Conservation (phyloP, 35 echinoderm and acorn worm genomes). For the Apostichopus parvimensis region DNA sequence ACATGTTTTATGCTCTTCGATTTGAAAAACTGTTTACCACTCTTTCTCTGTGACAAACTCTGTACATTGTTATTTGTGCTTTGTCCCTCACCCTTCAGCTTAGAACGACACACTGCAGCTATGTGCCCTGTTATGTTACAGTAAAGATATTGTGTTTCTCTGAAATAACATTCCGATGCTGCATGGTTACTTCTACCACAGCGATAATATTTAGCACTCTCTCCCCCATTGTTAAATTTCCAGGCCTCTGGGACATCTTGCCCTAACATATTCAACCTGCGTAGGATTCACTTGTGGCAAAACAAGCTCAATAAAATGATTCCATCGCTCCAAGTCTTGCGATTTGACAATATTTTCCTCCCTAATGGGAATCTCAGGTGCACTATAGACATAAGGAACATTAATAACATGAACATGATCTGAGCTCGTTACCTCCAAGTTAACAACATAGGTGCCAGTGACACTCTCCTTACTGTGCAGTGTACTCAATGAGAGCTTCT, state of each 20-base stretch:
- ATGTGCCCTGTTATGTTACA: too few species aligned
- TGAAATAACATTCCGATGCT: too few species aligned
- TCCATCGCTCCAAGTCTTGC: background rate
- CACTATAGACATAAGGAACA: background rate
- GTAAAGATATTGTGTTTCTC: too few species aligned
- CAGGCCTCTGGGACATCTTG: slow-evolving; percentile 60
- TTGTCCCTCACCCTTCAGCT: too few species aligned
- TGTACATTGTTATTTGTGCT: too few species aligned
- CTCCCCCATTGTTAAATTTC: too few species aligned
- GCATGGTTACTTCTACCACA: too few species aligned
- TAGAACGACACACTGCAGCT: too few species aligned
- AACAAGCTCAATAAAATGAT: slow-evolving; percentile 1
- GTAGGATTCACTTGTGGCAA: background rate
- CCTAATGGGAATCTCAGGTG: slow-evolving; percentile 2
- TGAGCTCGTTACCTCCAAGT: slow-evolving; percentile 17
- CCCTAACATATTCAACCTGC: slow-evolving; percentile 41
- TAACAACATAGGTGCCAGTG: slow-evolving; percentile 17
- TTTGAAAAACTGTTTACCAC: too few species aligned
- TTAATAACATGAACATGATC: background rate
- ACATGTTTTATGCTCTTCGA: too few species aligned
- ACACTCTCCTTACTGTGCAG: slow-evolving; percentile 33
- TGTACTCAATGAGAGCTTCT: slow-evolving; percentile 42
- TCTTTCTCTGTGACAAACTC: too few species aligned
- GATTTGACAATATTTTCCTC: slow-evolving; percentile 17
- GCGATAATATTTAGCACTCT: too few species aligned